Evolutionary conservation across 2,113 vertebrate species (phyloP).

Genomic region (Solea senegalensis): DNA sequence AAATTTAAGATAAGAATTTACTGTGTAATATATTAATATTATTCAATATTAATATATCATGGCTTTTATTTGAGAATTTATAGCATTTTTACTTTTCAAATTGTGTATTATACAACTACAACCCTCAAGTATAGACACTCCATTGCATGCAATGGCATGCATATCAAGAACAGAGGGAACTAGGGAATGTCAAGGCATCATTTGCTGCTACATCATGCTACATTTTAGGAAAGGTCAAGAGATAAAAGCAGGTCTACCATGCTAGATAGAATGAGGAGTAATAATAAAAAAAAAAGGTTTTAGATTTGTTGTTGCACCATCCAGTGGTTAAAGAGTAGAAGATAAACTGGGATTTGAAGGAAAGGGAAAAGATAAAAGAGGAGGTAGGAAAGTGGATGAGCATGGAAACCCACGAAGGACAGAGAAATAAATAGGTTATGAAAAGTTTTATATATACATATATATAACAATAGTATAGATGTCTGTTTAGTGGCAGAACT

Average conservation of each 20-base stretch:
- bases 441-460: no score
- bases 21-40: neutral
- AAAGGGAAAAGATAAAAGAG: slow-evolving; percentile 31
- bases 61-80: slow-evolving; percentile 57
- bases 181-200: slow-evolving; percentile 58
- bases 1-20: slow-evolving; percentile 2
- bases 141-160: slow-evolving; percentile 75
- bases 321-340: slow-evolving; percentile 35
- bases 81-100: neutral
- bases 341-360: slow-evolving; percentile 19
- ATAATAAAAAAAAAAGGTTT: slow-evolving; percentile 58
- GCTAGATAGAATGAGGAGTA: slow-evolving; percentile 74
- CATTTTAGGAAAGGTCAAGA: slow-evolving; percentile 66
- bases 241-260: slow-evolving; percentile 70
- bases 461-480: no score
- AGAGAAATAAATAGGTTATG: neutral
- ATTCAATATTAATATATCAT: neutral
- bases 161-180: slow-evolving; percentile 53
- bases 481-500: neutral
- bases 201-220: slow-evolving; percentile 76
- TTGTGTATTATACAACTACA: slow-evolving; percentile 13
- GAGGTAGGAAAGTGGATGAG: slow-evolving; percentile 13
- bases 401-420: slow-evolving; percentile 9
- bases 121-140: slow-evolving; percentile 7
- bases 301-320: slow-evolving; percentile 64